Percentiles rank a stretch among this genome's conserved stretches.
These are phyloP conservation scores for Ranitomeya variabilis DNA, from an alignment of 2,113 vertebrate species.

Conservation along the genomic window DNA sequence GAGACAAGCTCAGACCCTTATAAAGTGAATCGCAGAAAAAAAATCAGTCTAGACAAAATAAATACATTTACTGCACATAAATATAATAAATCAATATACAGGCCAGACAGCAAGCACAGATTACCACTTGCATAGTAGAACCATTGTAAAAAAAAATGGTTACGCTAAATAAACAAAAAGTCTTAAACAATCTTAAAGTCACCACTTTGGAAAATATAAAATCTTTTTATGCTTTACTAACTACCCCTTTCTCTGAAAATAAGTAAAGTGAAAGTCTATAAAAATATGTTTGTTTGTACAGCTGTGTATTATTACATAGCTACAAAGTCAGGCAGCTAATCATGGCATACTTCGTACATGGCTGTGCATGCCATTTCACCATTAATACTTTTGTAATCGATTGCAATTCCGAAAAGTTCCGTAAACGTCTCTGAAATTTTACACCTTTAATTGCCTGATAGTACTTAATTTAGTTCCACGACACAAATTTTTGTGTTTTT, in stretches of 20 bases:
- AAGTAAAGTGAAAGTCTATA: not conserved
- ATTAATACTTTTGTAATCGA: not conserved
- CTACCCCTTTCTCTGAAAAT: slow-evolving; percentile 6
- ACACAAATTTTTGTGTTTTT: no score
- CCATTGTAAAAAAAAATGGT: slow-evolving; percentile 12
- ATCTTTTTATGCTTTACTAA: slow-evolving; percentile 1
- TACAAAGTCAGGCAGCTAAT: slow-evolving; percentile 7
- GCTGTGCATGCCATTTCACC: no score
- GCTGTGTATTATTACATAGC: slow-evolving; percentile 6
- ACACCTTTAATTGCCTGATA: not conserved
- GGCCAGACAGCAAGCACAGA: not conserved
- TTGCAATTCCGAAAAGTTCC: not conserved
- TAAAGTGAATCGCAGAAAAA: not conserved
- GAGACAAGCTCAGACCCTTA: not conserved
- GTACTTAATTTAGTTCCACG: no score
- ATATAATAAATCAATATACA: slow-evolving; percentile 22
- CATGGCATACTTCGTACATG: not conserved
- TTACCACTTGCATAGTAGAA: not conserved
- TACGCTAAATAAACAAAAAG: slow-evolving; percentile 2
- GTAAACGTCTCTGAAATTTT: not conserved
- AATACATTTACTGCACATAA: slow-evolving; percentile 8
- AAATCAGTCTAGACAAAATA: slow-evolving; percentile 24
- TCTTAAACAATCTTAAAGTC: slow-evolving; percentile 23
- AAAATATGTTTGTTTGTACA: slow-evolving; percentile 38
- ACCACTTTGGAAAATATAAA: slow-evolving; percentile 24